phyloP scores from a whole-genome alignment of 64 coral and sea anemone species.

The Stylophora pistillata region DNA sequence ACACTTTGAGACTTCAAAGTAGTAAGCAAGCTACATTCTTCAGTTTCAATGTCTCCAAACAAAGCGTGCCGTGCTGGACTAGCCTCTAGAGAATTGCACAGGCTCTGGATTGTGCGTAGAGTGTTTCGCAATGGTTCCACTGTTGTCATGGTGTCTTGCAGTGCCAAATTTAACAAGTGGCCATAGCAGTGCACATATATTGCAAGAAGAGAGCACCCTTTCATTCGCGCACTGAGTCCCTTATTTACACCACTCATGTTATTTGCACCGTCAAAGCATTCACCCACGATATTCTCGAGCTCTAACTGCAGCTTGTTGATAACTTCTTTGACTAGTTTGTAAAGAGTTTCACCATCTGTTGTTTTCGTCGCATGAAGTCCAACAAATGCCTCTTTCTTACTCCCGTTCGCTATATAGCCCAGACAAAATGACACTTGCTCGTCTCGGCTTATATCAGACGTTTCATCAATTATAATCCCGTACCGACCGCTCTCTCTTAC shows the following conservation, averaged over 20 bases:
- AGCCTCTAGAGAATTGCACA: slow-evolving; percentile 27
- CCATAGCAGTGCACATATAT: slow-evolving; percentile 44
- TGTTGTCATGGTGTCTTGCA: slow-evolving; percentile 30
- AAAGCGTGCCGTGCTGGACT: slow-evolving; percentile 10
- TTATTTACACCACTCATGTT: slow-evolving; percentile 54
- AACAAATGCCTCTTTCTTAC: too few relatives aligned
- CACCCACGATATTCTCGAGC: too few relatives aligned
- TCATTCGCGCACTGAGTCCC: slow-evolving; percentile 40
- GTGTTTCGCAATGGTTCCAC: background rate
- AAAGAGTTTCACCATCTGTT: too few relatives aligned
- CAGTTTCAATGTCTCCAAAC: background rate
- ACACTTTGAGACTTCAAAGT: too few relatives aligned
- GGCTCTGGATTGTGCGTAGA: slow-evolving; percentile 16
- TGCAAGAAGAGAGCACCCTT: slow-evolving; percentile 19
- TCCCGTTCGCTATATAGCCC: background rate
- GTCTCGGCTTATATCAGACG: background rate
- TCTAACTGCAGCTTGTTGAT: too few relatives aligned
- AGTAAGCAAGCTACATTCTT: slow-evolving; percentile 16
- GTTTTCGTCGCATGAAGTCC: too few relatives aligned
- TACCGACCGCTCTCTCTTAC: background rate
- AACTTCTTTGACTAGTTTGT: too few relatives aligned
- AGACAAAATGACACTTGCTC: slow-evolving; percentile 13
- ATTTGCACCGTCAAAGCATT: slow-evolving; percentile 61
- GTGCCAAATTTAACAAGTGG: slow-evolving; percentile 43
- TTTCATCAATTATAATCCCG: slow-evolving; percentile 30